Evolutionary conservation across 2,888 invertebrate species (phyloP).

Genomic region (Patella ulyssiponensis): DNA sequence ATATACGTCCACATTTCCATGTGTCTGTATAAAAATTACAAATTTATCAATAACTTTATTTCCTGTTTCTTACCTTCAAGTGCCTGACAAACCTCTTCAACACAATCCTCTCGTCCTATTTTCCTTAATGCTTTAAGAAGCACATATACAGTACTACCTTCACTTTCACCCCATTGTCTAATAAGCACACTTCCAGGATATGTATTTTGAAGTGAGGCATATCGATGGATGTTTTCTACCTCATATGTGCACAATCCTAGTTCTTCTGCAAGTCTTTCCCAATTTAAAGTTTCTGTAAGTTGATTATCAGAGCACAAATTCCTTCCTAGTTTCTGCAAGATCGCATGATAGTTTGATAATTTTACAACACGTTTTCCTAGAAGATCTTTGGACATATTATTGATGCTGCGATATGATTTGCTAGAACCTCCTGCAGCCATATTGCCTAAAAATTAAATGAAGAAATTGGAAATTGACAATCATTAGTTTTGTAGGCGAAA

Average conservation of each 20-base stretch:
- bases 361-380: neutral
- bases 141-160: constrained; percentile 32
- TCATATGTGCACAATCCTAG: constrained; percentile 24
- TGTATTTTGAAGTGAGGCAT: constrained; percentile 21
- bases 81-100: constrained; percentile 21
- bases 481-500: too few species aligned
- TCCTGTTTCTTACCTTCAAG: constrained; percentile 20
- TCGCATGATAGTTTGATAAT: constrained; percentile 4
- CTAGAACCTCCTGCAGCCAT: neutral
- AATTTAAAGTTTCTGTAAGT: constrained; percentile 20
- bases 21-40: too few species aligned
- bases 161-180: constrained; percentile 21
- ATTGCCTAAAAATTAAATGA: neutral
- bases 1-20: too few species aligned
- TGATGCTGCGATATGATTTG: neutral
- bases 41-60: too few species aligned
- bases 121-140: constrained; percentile 29
- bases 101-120: constrained; percentile 26
- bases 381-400: neutral
- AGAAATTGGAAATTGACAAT: too few species aligned
- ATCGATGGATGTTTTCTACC: constrained; percentile 18
- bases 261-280: constrained; percentile 33
- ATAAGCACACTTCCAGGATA: constrained; percentile 31
- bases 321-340: constrained; percentile 23
- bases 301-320: constrained; percentile 18